Base-by-base conservation (phyloP, 2,888 invertebrate genomes). In the Sinohyriopsis cumingii region DNA sequence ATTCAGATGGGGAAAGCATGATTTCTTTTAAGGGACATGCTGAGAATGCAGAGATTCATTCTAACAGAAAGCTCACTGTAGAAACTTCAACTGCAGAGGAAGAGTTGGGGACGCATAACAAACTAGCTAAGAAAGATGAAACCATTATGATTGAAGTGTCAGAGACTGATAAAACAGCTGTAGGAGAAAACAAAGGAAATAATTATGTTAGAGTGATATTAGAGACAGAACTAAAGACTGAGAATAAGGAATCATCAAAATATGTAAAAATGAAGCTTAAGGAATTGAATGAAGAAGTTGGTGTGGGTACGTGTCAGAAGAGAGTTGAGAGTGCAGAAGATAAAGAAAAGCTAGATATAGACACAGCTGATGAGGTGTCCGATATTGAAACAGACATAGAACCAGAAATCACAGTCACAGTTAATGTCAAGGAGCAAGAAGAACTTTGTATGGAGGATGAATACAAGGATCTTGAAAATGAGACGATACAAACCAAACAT, bases 321-420 rank as follows among this genome's bases (percentile, higher is more conserved):
- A 22, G 53, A 53, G 20, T 53, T 5, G 24, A 63, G 33, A 63
- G 54, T n/a, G 45, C 53, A 53, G 22, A 25, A n/a, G 55, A 24
- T 63, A 22, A 53, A 45, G 45, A 45, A 45, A 45, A 45, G 45
- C 12, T 45, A 33, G 67, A 73, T 22, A 20, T 54, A 53, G 76
- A 79, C 59, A 78, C 80, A 22, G 79, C 74, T 22, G 78, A 78
- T 72, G 80, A 79, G 24, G 78, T 77, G 19, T 79, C 78, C 20
- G 79, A 82, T 67, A 69, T 79, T 25, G 78, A 81, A 56, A 71
- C 75, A 20, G 78, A 79, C 59, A 63, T 69, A 9, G 75, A 74
- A 53, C 64, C 69, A 15, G 71, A 68, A 20, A 65, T 69, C 55
- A 76, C 78, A 25, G 65, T 76, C 20, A 62, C 69, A 12, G 69